Percentiles rank a stretch among this genome's conserved stretches.
These are phyloP conservation scores for Geotrypetes seraphini DNA, from an alignment of 2,797 vertebrate genomes.

Conservation along the genomic window DNA sequence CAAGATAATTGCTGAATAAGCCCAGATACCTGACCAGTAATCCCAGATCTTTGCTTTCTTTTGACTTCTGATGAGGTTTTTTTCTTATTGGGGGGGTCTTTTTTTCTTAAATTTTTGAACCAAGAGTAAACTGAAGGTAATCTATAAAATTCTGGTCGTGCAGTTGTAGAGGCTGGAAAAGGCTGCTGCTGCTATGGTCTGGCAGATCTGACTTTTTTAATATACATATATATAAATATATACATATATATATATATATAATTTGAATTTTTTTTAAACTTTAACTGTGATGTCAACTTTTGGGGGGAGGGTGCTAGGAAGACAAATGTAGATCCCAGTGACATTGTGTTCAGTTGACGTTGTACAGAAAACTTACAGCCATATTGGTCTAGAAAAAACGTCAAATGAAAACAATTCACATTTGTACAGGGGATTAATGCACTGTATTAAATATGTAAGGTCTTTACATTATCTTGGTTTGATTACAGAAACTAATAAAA, in stretches of 20 bases:
- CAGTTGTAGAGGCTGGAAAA: slow-evolving; percentile 58
- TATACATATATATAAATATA: slow-evolving; percentile 61
- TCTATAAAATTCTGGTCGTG: slow-evolving; percentile 59
- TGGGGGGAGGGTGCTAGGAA: slow-evolving; percentile 8
- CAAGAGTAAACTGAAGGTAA: slow-evolving; percentile 42
- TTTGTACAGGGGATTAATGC: slow-evolving; percentile 97
- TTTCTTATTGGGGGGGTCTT: slow-evolving; percentile 47
- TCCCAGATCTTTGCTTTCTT: too few relatives aligned
- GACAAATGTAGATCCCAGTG: slow-evolving; percentile 1
- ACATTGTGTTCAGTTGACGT: slow-evolving; percentile 68
- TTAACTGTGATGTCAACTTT: slow-evolving; percentile 65
- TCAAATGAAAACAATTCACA: slow-evolving; percentile 77
- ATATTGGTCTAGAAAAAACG: slow-evolving; percentile 70
- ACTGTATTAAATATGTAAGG: slow-evolving; percentile 99
- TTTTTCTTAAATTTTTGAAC: slow-evolving; percentile 46
- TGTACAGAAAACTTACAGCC: slow-evolving; percentile 72
- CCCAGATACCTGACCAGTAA: slow-evolving; percentile 60
- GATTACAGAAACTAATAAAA: slow-evolving; percentile 99
- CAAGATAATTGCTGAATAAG: slow-evolving; percentile 55
- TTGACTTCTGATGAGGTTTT: too few relatives aligned
- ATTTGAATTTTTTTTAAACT: slow-evolving; percentile 61
- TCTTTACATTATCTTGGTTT: slow-evolving; percentile 97
- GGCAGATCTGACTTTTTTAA: slow-evolving; percentile 34
- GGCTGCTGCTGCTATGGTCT: slow-evolving; percentile 60
- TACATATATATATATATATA: slow-evolving; percentile 50